A percentile compares a stretch with the other conserved stretches of the same genome.
These are phyloP conservation scores for Pedetes capensis DNA, from an alignment of 2,113 vertebrate species.

Conservation along the genomic window DNA sequence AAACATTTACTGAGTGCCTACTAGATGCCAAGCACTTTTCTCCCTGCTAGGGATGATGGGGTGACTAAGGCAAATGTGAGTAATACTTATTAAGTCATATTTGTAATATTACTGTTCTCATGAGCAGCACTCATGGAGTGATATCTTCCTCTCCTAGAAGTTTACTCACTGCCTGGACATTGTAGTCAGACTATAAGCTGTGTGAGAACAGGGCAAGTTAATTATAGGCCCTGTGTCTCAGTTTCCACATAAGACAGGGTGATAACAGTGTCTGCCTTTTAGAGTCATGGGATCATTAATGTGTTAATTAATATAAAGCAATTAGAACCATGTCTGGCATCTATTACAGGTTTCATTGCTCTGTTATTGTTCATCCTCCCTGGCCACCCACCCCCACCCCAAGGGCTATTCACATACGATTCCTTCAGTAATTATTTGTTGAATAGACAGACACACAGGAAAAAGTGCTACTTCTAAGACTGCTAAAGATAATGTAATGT, in stretches of 20 bases:
- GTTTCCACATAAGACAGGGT: neutral
- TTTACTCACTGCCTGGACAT: neutral
- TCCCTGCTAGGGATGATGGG: neutral
- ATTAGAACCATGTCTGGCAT: neutral
- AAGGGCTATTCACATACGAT: neutral
- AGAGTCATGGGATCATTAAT: neutral
- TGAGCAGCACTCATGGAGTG: neutral
- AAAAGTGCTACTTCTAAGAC: neutral
- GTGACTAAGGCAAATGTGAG: neutral
- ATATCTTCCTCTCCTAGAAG: neutral
- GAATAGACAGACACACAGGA: neutral
- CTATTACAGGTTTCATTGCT: neutral
- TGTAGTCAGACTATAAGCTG: neutral
- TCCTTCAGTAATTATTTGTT: conserved; percentile 48
- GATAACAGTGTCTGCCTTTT: neutral
- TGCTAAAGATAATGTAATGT: conserved; percentile 5
- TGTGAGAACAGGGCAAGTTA: neutral
- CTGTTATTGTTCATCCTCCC: neutral
- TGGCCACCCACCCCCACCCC: neutral
- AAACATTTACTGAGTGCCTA: neutral
- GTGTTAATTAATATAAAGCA: neutral
- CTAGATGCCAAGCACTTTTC: neutral
- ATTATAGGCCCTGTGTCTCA: neutral
- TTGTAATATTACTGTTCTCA: neutral
- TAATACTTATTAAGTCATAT: neutral